Percentiles rank a stretch among this genome's conserved stretches.
These are phyloP conservation scores for Bufo gargarizans DNA, from an alignment of 2,113 vertebrate genomes.

Conservation along the genomic window DNA sequence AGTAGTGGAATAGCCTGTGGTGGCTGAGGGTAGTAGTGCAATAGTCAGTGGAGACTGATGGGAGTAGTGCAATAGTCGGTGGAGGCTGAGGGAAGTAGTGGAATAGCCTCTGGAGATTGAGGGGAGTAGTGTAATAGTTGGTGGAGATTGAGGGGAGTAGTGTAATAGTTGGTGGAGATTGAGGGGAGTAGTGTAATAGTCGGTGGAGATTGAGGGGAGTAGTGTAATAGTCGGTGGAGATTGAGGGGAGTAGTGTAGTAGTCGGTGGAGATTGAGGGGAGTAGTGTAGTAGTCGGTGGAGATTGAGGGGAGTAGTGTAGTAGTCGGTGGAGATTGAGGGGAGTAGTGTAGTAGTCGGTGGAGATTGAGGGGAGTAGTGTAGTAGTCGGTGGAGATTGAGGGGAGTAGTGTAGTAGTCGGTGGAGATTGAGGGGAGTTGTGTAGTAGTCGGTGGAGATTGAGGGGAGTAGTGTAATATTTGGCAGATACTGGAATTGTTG, in stretches of 20 bases:
- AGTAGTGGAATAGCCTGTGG: neutral
- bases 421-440: neutral
- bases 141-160: neutral
- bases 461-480: neutral
- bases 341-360: too few relatives aligned
- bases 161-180: neutral
- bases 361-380: neutral
- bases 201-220: neutral
- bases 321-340: neutral
- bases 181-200: neutral
- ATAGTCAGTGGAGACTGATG: neutral
- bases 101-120: neutral
- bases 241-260: neutral
- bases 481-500: neutral
- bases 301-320: neutral
- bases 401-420: neutral
- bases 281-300: neutral
- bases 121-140: neutral
- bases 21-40: neutral
- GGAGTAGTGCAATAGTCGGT: neutral
- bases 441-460: neutral
- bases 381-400: too few relatives aligned
- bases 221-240: neutral
- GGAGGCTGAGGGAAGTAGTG: neutral
- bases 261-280: neutral